phyloP scores from a whole-genome alignment of 2,797 vertebrate species.

The Enteromius trimaculatus region DNA sequence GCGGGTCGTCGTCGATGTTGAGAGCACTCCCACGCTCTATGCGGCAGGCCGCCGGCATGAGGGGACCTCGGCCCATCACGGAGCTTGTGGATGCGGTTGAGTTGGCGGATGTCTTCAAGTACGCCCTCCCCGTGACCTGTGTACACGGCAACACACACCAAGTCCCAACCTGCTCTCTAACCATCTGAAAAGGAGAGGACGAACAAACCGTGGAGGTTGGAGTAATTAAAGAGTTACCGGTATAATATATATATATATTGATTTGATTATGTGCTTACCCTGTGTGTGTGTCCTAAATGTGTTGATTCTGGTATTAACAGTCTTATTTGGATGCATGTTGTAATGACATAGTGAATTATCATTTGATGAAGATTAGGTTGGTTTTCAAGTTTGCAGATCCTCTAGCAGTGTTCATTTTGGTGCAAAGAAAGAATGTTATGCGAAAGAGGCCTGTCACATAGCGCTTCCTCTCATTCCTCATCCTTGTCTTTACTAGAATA shows the following conservation, averaged over 20 bases:
- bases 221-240: too few relatives aligned
- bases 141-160: too few relatives aligned
- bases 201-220: too few relatives aligned
- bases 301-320: background rate
- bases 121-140: too few relatives aligned
- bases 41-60: too few relatives aligned
- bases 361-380: background rate
- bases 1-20: too few relatives aligned
- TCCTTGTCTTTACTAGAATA: background rate
- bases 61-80: too few relatives aligned
- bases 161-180: too few relatives aligned
- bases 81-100: too few relatives aligned
- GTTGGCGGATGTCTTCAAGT: too few relatives aligned
- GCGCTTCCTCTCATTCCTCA: conserved; percentile 8
- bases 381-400: background rate
- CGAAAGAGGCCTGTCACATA: background rate
- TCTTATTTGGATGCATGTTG: background rate
- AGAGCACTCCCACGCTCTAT: too few relatives aligned
- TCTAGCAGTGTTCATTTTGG: background rate
- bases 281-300: background rate
- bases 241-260: background rate
- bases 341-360: background rate
- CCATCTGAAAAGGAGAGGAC: too few relatives aligned
- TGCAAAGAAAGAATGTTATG: background rate
- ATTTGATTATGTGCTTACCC: background rate